Conservation (phyloP, 1,140 invertebrate species). For the Lasioglossum albipes region DNA sequence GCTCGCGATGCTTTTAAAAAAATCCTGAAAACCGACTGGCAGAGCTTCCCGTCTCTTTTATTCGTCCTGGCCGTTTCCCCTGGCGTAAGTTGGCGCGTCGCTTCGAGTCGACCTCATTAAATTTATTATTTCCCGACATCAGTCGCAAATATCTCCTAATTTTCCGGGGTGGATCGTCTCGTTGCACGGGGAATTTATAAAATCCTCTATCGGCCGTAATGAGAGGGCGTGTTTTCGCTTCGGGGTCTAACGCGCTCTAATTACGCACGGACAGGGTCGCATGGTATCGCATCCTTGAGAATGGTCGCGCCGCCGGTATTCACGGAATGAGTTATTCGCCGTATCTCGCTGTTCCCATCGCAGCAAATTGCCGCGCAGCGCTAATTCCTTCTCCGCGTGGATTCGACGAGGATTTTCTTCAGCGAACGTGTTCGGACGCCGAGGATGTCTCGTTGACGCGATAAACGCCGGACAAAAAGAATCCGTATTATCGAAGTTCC, state of each 20-base stretch:
- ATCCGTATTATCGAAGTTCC: not conserved
- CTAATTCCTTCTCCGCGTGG: not conserved
- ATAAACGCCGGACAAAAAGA: not conserved
- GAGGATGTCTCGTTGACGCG: no score
- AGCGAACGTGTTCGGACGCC: no score
- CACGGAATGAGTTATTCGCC: conserved; percentile 10
- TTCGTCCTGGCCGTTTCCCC: not conserved
- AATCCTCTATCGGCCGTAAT: conserved; percentile 35
- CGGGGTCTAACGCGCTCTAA: conserved; percentile 25
- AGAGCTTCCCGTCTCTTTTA: not conserved
- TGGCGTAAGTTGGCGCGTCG: not conserved
- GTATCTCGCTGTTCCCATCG: conserved; percentile 15
- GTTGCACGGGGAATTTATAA: conserved; percentile 33
- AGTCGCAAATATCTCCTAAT: conserved; percentile 28
- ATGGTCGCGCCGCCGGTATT: not conserved
- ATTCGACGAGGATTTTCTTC: no score
- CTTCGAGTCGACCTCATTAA: conserved; percentile 22
- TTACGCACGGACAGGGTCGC: not conserved
- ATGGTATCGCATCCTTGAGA: not conserved
- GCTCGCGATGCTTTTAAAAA: no score
- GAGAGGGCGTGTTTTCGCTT: conserved; percentile 28
- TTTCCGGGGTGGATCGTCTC: conserved; percentile 26
- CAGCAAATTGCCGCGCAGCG: not conserved
- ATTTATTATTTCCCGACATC: conserved; percentile 38
- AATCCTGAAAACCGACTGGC: no score